phyloP scores from a whole-genome alignment of 2,888 invertebrate genomes.

The Leistus spinibarbis region DNA sequence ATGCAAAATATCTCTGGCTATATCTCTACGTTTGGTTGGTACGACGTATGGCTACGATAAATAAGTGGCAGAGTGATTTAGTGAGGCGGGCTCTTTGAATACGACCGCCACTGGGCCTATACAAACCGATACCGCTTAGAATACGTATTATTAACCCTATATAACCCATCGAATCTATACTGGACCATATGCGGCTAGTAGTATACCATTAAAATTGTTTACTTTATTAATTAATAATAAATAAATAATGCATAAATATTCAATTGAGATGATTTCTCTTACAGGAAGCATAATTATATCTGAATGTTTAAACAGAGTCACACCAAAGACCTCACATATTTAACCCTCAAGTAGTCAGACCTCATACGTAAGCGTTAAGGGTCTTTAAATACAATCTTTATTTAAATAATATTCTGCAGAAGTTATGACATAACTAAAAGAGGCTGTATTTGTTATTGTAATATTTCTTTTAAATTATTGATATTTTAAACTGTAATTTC shows the following conservation, averaged over 20 bases:
- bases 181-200: background rate
- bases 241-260: background rate
- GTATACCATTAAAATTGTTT: background rate
- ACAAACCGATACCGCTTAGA: background rate
- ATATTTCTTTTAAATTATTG: too few relatives aligned
- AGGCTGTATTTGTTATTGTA: too few relatives aligned
- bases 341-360: too few relatives aligned
- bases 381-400: too few relatives aligned
- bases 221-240: background rate
- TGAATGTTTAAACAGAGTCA: too few relatives aligned
- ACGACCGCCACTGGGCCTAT: background rate
- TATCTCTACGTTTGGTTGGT: background rate
- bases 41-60: background rate
- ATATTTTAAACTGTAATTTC: too few relatives aligned
- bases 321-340: too few relatives aligned
- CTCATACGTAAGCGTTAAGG: too few relatives aligned
- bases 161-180: background rate
- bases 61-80: slow-evolving; percentile 14
- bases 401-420: too few relatives aligned
- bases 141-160: background rate
- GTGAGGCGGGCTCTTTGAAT: slow-evolving; percentile 14
- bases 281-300: background rate
- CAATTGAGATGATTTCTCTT: background rate
- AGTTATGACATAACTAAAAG: too few relatives aligned
- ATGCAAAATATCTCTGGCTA: slow-evolving; percentile 3